Evolutionary conservation across 2,888 invertebrate species (phyloP).

Genomic region (Pharmacophagus antenor): DNA sequence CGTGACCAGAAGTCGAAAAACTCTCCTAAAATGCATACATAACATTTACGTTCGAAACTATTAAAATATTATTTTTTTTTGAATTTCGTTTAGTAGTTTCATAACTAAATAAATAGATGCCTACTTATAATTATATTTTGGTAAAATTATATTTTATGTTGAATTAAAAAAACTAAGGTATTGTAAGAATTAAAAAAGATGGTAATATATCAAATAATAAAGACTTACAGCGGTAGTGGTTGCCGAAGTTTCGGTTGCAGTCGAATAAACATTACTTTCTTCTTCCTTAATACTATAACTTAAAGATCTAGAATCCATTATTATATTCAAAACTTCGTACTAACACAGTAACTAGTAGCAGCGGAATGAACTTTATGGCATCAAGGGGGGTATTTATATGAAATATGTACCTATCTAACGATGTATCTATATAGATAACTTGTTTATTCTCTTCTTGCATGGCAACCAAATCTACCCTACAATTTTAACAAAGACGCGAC

Average conservation of each 20-base stretch:
- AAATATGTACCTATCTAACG: not conserved
- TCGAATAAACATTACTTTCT: slow-evolving; percentile 53
- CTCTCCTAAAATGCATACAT: slow-evolving; percentile 47
- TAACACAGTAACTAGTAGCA: not conserved
- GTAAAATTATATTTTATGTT: not conserved
- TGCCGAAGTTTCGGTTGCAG: slow-evolving; percentile 48
- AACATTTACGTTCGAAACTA: not conserved
- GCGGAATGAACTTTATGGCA: slow-evolving; percentile 5
- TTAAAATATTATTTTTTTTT: too few species aligned
- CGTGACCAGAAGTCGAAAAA: slow-evolving; percentile 45
- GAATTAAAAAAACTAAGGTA: not conserved
- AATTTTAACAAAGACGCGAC: not conserved
- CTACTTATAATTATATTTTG: not conserved
- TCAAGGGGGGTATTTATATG: slow-evolving; percentile 14
- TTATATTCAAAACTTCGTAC: not conserved
- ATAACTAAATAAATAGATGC: too few species aligned
- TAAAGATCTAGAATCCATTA: slow-evolving; percentile 50
- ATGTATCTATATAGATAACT: slow-evolving; percentile 15
- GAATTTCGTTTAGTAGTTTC: not conserved
- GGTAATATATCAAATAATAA: not conserved
- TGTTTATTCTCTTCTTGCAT: not conserved
- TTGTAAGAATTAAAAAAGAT: slow-evolving; percentile 29
- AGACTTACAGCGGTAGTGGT: slow-evolving; percentile 54
- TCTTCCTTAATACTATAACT: slow-evolving; percentile 55
- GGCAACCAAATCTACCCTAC: slow-evolving; percentile 16